A percentile compares a stretch with the other conserved stretches of the same genome.
phyloP scores from a whole-genome alignment of 2,888 invertebrate species.

The Metacarcinus magister region DNA sequence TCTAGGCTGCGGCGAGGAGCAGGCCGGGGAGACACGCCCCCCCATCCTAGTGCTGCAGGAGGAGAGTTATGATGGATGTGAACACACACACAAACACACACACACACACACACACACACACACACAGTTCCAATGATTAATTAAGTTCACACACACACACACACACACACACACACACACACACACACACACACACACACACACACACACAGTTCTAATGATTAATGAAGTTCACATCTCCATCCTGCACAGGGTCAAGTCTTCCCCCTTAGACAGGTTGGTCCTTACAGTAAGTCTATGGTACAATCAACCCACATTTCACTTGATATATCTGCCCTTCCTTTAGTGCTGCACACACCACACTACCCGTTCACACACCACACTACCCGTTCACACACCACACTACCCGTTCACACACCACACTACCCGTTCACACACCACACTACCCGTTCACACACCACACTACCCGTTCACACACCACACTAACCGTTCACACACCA shows the following conservation, averaged over 20 bases:
- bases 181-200: background rate
- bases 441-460: background rate
- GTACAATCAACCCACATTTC: background rate
- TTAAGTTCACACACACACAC: too few relatives aligned
- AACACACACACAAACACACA: too few relatives aligned
- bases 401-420: background rate
- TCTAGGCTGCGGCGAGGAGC: slow-evolving; percentile 68
- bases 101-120: background rate
- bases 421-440: background rate
- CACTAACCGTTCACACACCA: background rate
- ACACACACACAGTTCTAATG: background rate
- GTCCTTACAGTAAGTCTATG: background rate
- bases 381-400: background rate
- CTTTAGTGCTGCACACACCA: background rate
- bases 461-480: background rate
- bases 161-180: background rate
- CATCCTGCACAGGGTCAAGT: background rate
- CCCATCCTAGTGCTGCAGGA: slow-evolving; percentile 57
- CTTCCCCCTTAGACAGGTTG: background rate
- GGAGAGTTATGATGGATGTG: background rate
- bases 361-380: too few relatives aligned
- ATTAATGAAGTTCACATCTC: too few relatives aligned
- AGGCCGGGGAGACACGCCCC: slow-evolving; percentile 47
- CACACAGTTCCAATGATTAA: too few relatives aligned
- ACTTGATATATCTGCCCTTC: background rate